phyloP scores from a whole-genome alignment of 2,797 vertebrate species.

The Rhyacichthys aspro region DNA sequence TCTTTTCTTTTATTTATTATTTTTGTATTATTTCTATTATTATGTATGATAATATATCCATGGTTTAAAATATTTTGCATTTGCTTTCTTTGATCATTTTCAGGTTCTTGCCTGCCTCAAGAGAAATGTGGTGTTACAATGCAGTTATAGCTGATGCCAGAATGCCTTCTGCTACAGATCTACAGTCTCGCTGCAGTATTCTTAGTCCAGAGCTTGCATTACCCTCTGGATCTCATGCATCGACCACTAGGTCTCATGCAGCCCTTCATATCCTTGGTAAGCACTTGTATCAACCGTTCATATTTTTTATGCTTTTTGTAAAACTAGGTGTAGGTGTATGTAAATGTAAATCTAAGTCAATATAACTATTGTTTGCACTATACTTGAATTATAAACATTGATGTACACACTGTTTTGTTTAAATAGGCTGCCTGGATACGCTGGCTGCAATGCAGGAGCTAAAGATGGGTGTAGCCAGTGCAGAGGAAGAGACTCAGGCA shows the following conservation, averaged over 20 bases:
- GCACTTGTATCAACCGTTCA: neutral
- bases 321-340: neutral
- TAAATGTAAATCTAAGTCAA: neutral
- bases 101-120: slow-evolving; percentile 90
- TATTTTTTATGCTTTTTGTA: neutral
- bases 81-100: neutral
- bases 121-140: slow-evolving; percentile 97
- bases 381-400: neutral
- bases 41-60: neutral
- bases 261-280: slow-evolving; percentile 97
- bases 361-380: neutral
- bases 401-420: slow-evolving; percentile 9
- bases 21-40: neutral
- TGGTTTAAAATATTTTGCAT: neutral
- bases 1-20: no score
- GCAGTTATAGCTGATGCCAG: slow-evolving; percentile 96
- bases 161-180: slow-evolving; percentile 89
- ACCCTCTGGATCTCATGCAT: slow-evolving; percentile 91
- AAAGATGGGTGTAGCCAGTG: slow-evolving; percentile 95
- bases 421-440: slow-evolving; percentile 94
- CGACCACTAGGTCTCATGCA: slow-evolving; percentile 95
- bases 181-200: slow-evolving; percentile 93
- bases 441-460: slow-evolving; percentile 98
- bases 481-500: slow-evolving; percentile 97
- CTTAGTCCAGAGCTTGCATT: slow-evolving; percentile 95